Conservation (phyloP, 2,888 invertebrate genomes). For the Encarsia formosa region DNA sequence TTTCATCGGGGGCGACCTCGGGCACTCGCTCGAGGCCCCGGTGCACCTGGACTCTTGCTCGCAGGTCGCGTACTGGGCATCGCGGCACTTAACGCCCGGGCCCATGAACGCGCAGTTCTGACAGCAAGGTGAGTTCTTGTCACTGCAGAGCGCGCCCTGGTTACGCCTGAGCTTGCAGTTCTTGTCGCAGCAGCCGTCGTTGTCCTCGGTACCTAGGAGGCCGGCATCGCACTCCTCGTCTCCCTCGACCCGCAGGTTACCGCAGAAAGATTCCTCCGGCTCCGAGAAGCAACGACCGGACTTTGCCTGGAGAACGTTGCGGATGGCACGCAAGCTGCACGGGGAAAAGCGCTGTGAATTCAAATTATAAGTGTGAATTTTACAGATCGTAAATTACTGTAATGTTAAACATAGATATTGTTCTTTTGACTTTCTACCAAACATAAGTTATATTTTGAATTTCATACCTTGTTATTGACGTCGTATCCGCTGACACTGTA, state of each 20-base stretch:
- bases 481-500: constrained; percentile 96
- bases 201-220: constrained; percentile 85
- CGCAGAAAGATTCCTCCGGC: constrained; percentile 94
- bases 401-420: too few species aligned
- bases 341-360: constrained; percentile 81
- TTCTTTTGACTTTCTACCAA: too few species aligned
- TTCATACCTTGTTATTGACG: constrained; percentile 82
- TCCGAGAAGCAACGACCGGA: constrained; percentile 88
- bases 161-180: constrained; percentile 80
- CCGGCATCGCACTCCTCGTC: constrained; percentile 98
- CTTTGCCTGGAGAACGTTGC: constrained; percentile 88
- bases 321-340: constrained; percentile 87
- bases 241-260: constrained; percentile 90
- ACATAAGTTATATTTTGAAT: too few species aligned
- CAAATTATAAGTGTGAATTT: too few species aligned
- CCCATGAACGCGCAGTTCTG: constrained; percentile 85
- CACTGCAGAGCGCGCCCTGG: constrained; percentile 89
- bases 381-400: too few species aligned
- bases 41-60: constrained; percentile 89
- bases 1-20: constrained; percentile 79
- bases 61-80: constrained; percentile 87
- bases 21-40: constrained; percentile 76
- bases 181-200: constrained; percentile 90
- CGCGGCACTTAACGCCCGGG: constrained; percentile 78
- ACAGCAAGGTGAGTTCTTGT: constrained; percentile 95